A percentile compares a stretch with the other conserved stretches of the same genome.
Evolutionary conservation across 2,797 vertebrate genomes (phyloP).

Genomic region (Danio albolineatus): DNA sequence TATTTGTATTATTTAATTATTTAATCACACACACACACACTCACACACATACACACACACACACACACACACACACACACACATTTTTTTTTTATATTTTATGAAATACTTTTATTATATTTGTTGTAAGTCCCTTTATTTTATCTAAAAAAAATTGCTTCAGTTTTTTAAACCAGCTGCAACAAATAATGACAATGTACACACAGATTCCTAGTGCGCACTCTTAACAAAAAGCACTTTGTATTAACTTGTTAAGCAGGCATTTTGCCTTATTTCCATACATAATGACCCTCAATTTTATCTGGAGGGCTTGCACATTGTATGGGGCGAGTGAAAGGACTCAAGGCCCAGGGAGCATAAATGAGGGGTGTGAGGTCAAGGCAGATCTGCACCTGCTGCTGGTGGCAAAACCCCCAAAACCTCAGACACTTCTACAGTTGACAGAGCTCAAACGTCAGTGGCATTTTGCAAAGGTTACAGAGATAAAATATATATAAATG

Average conservation of each 20-base stretch:
- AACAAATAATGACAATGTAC: constrained; percentile 83
- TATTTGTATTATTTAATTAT: too few relatives aligned
- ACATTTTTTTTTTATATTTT: too few relatives aligned
- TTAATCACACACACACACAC: too few relatives aligned
- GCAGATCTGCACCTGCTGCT: constrained; percentile 32
- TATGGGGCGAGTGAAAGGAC: constrained; percentile 87
- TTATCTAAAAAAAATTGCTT: constrained; percentile 60
- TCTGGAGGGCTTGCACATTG: constrained; percentile 81
- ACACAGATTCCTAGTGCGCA: constrained; percentile 88
- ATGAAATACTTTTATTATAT: too few relatives aligned
- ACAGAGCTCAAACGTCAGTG: constrained; percentile 3
- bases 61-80: too few relatives aligned
- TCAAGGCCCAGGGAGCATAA: constrained; percentile 59
- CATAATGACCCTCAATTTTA: constrained; percentile 87
- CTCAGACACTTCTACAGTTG: not conserved
- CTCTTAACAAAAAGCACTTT: constrained; percentile 85
- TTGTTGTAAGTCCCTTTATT: not conserved
- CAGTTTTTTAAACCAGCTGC: constrained; percentile 85
- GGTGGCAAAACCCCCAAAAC: constrained; percentile 3
- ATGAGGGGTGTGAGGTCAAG: constrained; percentile 29
- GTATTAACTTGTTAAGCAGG: constrained; percentile 88
- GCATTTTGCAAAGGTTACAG: not conserved
- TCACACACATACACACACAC: too few relatives aligned
- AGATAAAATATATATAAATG: too few relatives aligned
- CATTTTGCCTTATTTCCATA: constrained; percentile 87